Evolutionary conservation across 1,140 invertebrate species (phyloP).

Genomic region (Pentalonia nigronervosa): DNA sequence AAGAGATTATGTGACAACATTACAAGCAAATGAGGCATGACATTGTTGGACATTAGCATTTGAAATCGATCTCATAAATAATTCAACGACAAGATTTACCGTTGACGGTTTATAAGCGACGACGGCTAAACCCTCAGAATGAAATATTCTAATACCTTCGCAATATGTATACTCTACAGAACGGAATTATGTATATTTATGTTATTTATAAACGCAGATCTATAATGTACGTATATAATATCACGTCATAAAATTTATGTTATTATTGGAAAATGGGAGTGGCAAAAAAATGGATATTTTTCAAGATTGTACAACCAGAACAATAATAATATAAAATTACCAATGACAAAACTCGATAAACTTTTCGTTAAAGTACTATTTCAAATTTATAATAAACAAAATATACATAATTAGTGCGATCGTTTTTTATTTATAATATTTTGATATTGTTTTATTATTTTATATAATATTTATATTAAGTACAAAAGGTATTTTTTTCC

Average conservation of each 20-base stretch:
- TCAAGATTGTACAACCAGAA: neutral
- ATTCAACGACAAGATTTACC: constrained; percentile 55
- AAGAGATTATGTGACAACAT: constrained; percentile 49
- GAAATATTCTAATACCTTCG: constrained; percentile 45
- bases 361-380: too few relatives aligned
- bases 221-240: neutral
- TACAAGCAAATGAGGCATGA: constrained; percentile 55
- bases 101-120: constrained; percentile 53
- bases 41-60: constrained; percentile 52
- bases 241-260: constrained; percentile 1
- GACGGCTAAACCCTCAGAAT: constrained; percentile 48
- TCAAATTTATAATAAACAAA: neutral
- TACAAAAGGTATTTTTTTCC: neutral
- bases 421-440: neutral
- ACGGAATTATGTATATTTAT: neutral
- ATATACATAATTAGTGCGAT: neutral
- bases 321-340: neutral
- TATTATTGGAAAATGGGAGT: neutral
- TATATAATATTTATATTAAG: too few relatives aligned
- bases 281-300: neutral
- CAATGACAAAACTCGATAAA: neutral
- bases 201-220: constrained; percentile 39
- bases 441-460: too few relatives aligned
- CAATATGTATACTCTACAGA: neutral
- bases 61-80: constrained; percentile 58